Evolutionary conservation across 2,797 vertebrate species (phyloP).

Genomic region (Danio tinwini): DNA sequence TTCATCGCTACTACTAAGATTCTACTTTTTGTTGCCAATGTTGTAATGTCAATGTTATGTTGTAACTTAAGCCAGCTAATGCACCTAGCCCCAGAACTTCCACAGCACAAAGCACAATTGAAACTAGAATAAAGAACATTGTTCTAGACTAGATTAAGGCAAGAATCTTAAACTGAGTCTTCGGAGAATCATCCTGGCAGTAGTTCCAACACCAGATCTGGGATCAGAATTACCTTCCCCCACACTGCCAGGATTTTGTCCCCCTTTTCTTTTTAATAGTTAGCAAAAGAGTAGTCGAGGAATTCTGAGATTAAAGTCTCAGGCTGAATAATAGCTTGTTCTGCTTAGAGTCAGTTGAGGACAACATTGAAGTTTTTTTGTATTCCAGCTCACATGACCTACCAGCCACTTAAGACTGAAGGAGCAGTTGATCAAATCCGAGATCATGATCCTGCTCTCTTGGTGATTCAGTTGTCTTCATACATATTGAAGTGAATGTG

Average conservation of each 20-base stretch:
- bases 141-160: background rate
- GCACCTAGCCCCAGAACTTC: background rate
- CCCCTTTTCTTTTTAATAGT: background rate
- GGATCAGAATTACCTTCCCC: slow-evolving; percentile 8
- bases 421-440: slow-evolving; percentile 24
- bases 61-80: background rate
- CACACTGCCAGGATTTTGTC: background rate
- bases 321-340: slow-evolving; percentile 9
- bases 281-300: background rate
- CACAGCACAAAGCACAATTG: background rate
- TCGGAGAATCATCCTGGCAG: background rate
- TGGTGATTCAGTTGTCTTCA: slow-evolving; percentile 25
- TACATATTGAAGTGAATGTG: background rate
- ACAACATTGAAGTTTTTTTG: slow-evolving; percentile 18
- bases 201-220: background rate
- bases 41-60: background rate
- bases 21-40: too few relatives aligned
- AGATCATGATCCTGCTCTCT: slow-evolving; percentile 30
- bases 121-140: background rate
- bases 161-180: background rate
- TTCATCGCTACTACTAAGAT: background rate
- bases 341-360: slow-evolving; percentile 18
- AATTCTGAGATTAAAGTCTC: slow-evolving; percentile 11
- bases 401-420: slow-evolving; percentile 8
- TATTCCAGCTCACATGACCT: slow-evolving; percentile 16